phyloP scores from a whole-genome alignment of 2,797 vertebrate genomes.

The Meda fulgida region DNA sequence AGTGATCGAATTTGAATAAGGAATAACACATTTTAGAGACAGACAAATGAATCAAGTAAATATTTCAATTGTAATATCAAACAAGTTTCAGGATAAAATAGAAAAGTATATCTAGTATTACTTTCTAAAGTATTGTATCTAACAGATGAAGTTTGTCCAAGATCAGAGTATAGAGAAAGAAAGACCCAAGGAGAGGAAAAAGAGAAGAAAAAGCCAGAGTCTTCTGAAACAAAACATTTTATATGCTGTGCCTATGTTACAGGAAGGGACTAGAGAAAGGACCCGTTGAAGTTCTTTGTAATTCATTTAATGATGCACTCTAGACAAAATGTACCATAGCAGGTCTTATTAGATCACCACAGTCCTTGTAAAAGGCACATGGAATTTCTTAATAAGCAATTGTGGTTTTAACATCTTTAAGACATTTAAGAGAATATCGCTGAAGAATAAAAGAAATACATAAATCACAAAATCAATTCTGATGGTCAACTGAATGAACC shows the following conservation, averaged over 20 bases:
- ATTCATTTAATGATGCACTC: neutral
- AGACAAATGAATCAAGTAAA: neutral
- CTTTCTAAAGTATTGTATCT: no score
- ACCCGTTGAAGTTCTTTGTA: neutral
- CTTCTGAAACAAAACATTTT: no score
- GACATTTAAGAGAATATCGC: neutral
- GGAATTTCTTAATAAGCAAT: accelerated
- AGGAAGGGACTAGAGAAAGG: no score
- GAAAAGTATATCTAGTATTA: no score
- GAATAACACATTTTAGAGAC: no score
- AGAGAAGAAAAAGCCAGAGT: no score
- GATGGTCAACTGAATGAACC: neutral
- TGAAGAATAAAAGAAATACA: no score
- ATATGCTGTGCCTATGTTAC: no score
- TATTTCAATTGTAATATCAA: neutral
- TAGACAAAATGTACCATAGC: neutral
- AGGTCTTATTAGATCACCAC: neutral
- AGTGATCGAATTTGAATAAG: no score
- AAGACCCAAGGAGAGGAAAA: no score
- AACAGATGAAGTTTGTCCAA: no score
- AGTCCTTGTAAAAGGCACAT: neutral
- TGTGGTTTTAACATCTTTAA: neutral
- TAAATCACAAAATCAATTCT: neutral
- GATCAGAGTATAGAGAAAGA: no score
- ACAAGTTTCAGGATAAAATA: neutral